phyloP scores from a whole-genome alignment of 2,113 vertebrate genomes.

The Aviceda subcristata region DNA sequence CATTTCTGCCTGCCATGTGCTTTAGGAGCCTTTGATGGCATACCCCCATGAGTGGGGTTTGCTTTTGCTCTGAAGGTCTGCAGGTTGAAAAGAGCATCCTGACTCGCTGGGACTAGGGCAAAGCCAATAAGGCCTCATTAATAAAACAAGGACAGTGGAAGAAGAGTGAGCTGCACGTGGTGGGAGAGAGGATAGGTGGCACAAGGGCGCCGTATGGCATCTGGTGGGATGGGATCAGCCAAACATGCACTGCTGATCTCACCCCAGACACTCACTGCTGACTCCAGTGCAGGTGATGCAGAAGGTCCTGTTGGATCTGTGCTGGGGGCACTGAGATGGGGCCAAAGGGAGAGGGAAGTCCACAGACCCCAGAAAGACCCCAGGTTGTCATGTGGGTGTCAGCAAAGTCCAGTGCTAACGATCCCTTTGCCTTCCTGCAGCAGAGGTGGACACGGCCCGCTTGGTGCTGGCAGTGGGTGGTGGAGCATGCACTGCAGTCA shows the following conservation, averaged over 20 bases:
- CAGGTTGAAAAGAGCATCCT: background rate
- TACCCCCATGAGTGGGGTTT: background rate
- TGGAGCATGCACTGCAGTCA: background rate
- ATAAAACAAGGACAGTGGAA: background rate
- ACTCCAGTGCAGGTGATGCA: background rate
- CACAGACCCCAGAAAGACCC: background rate
- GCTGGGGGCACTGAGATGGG: background rate
- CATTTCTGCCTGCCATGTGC: background rate
- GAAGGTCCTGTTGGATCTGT: background rate
- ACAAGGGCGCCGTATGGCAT: rapidly evolving
- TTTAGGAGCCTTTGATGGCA: background rate
- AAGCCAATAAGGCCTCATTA: background rate
- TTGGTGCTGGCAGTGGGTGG: too few species aligned
- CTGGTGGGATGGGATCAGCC: background rate
- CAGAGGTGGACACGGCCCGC: background rate
- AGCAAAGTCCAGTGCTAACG: background rate
- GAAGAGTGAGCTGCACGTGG: background rate
- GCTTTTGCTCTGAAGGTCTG: background rate
- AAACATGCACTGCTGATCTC: background rate
- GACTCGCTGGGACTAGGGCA: background rate
- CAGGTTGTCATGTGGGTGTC: background rate
- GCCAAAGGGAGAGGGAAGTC: background rate
- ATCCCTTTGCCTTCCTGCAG: background rate
- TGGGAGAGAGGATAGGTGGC: background rate
- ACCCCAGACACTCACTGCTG: background rate